Base-by-base conservation (phyloP, 2,888 invertebrate genomes). In the Chrysotoxum bicinctum region DNA sequence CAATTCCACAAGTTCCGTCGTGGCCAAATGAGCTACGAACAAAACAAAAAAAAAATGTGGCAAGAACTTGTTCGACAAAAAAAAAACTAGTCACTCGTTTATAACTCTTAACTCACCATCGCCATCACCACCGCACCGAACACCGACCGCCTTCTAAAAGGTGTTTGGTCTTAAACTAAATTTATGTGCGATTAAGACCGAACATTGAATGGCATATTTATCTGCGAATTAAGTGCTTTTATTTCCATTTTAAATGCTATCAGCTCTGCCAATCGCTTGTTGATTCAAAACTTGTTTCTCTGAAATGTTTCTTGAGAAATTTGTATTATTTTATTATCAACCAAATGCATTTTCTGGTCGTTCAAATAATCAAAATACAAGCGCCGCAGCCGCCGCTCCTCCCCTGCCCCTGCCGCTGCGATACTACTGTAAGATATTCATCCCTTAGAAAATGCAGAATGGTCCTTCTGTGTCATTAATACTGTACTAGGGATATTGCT, bases 151-250 rank as follows among this genome's bases (percentile, higher is more conserved):
- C 37, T 10, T 37, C 52, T 52, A 30, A 50, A 79, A 64, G 73
- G 50, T 68, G 50, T 50, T 58, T 80, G 35, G 74, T 62, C 66
- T 48, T 72, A 62, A 74, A 75, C 43, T 75, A 21, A 75, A 74
- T 80, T 80, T 62, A 74, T 69, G 62, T 50, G 48, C 75, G 70
- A 69, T 78, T 58, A 69, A 69, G 14, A 48, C 48, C 40, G 40
- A 78, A 83, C 69, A 69, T 69, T 78, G 69, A 82, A 62, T 82
- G 60, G 68, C 26, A 74, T 83, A 78, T 78, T 78, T 83, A 83
- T 69, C 50, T 37, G 4, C 48, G 50, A 50, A 35, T 50, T 35
- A 74, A 62, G 78, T 78, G 81, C 68, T 74, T 78, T 78, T 78
- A 83, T 78, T 78, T 62, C 54, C 23, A 37, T 23, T 64, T 69